Conservation (phyloP, 2,888 invertebrate genomes). For the Mallateleia sp. region DNA sequence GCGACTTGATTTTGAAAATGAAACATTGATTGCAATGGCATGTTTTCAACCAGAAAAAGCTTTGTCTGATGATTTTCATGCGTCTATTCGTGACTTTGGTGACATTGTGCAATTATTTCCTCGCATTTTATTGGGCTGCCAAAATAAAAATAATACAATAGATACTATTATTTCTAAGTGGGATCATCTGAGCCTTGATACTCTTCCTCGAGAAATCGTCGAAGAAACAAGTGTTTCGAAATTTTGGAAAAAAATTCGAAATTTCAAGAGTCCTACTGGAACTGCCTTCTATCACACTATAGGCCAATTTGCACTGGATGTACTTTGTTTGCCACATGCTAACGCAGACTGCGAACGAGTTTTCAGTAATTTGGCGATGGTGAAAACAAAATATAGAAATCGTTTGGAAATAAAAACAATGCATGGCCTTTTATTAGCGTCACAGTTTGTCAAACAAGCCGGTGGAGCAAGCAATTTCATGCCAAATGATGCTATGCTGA, state of each 20-base stretch:
- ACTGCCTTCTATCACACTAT: not conserved
- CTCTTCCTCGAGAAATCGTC: not conserved
- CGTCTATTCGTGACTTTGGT: constrained; percentile 2
- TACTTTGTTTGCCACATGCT: constrained; percentile 25
- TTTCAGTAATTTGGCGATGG: not conserved
- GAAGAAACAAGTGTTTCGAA: not conserved
- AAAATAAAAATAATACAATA: not conserved
- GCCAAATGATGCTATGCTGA: not conserved
- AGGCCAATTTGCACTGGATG: constrained; percentile 30
- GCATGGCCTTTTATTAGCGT: constrained; percentile 4
- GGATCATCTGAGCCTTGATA: not conserved
- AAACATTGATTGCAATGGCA: not conserved
- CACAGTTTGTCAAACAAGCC: not conserved
- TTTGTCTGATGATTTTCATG: constrained; percentile 17
- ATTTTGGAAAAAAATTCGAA: constrained; percentile 9
- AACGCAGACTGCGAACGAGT: constrained; percentile 10
- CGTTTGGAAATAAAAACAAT: not conserved
- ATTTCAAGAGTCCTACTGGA: constrained; percentile 13
- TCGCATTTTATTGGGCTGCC: not conserved
- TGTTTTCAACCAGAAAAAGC: constrained; percentile 32
- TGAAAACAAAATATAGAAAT: constrained; percentile 30
- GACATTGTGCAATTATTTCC: constrained; percentile 3
- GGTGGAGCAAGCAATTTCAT: constrained; percentile 1
- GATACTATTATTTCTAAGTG: not conserved
- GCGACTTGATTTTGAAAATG: constrained; percentile 19